Base-by-base conservation (phyloP, 2,888 invertebrate genomes). In the Sinohyriopsis cumingii region DNA sequence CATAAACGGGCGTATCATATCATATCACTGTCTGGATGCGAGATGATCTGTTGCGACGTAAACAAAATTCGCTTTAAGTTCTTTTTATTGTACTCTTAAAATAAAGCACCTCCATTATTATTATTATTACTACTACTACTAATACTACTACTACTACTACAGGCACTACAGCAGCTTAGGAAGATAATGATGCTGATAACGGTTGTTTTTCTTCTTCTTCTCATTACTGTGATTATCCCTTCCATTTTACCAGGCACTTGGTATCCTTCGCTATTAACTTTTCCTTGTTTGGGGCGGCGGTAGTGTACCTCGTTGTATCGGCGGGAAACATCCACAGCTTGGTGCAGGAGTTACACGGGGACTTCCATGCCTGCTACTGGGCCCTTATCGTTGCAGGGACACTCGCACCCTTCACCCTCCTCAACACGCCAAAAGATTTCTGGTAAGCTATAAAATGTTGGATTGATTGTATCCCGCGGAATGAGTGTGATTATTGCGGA, bases 401-500 rank as follows among this genome's bases (percentile, higher is more conserved):
- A 67, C 91, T 96, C 33, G 94, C 95, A 78, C 96, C 96, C 0
- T 89, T 95, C 66, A 93, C 95, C 92, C 96, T 95, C 95, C 92
- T 96, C 7, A 96, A 96, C 63, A 95, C 95, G 75, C 96, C 96
- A 0, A 95, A 95, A 89, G 95, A 96, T 86, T 95, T 96, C 94
- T 95, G 95, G 96, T 96, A 90, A 92, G 92, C 60, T 24, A 91
- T 93, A 92, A 45, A 45, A 45, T 9, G 45, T 45, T 45, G 45
- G 12, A 45, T 12, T 45, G 12, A 45, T 45, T 12, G 12, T 45
- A 45, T 45, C 12, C 12, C 12, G 3, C 45, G 0, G 45, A 45
- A 45, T 1, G 12, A 2, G 45, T 45, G 3, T 45, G 45, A 12
- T 45, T 45, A 45, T 12, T 45, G 45, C 12, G 45, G 2, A 45